Evolutionary conservation across 2,113 vertebrate genomes (phyloP).

Genomic region (Pollimyrus isidori): DNA sequence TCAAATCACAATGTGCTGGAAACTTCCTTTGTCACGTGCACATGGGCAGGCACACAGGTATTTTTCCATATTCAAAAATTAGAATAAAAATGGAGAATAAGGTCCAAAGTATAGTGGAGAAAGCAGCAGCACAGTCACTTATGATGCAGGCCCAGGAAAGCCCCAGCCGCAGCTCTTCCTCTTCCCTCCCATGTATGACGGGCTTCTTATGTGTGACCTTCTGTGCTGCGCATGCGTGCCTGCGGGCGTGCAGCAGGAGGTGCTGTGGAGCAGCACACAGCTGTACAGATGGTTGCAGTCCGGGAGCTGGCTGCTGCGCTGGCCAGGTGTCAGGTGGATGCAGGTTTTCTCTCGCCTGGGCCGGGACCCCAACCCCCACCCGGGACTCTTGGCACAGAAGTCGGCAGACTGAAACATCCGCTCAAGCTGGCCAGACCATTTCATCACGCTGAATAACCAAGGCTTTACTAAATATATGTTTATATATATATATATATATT

Average conservation of each 20-base stretch:
- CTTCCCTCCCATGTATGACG: not conserved
- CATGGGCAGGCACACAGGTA: not conserved
- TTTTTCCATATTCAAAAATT: not conserved
- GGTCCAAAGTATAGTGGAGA: not conserved
- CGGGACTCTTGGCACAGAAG: not conserved
- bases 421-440: constrained; percentile 28
- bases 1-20: not conserved
- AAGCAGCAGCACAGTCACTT: not conserved
- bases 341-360: not conserved
- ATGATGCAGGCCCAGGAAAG: not conserved
- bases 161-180: not conserved
- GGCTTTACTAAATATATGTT: constrained; percentile 33
- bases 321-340: not conserved
- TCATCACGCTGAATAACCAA: constrained; percentile 24
- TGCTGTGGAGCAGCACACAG: not conserved
- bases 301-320: not conserved
- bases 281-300: not conserved
- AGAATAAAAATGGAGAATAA: not conserved
- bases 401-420: constrained; percentile 4
- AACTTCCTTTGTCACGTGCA: not conserved
- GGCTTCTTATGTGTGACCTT: not conserved
- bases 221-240: not conserved
- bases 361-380: not conserved
- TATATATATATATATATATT: constrained; percentile 31
- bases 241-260: not conserved